Conservation (phyloP, 2,888 invertebrate genomes). For the Saturnia pavonia region DNA sequence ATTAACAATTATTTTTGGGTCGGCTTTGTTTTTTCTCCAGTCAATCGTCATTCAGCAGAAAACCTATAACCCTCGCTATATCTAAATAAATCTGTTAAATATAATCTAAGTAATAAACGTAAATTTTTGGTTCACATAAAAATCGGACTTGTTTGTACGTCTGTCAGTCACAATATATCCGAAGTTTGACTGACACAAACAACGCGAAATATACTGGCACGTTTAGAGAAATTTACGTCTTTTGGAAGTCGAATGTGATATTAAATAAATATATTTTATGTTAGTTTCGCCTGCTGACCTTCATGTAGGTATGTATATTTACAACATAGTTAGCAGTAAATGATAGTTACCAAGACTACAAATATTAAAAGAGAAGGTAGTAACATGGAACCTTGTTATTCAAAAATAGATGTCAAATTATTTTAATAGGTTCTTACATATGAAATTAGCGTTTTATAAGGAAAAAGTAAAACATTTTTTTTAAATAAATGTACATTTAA, state of each 20-base stretch:
- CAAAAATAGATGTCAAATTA: too few relatives aligned
- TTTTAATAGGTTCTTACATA: too few relatives aligned
- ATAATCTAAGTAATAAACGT: slow-evolving; percentile 9
- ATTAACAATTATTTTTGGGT: neutral
- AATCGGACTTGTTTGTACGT: slow-evolving; percentile 3
- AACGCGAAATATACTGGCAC: neutral
- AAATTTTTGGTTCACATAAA: neutral
- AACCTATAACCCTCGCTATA: neutral
- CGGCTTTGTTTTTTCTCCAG: neutral
- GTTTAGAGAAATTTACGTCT: slow-evolving; percentile 9
- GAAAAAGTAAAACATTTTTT: too few relatives aligned
- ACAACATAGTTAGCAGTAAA: neutral
- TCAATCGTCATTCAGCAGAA: neutral
- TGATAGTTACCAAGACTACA: neutral
- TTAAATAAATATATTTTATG: slow-evolving; percentile 9
- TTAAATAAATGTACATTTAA: too few relatives aligned
- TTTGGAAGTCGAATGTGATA: neutral
- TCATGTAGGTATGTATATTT: neutral
- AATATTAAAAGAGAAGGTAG: too few relatives aligned
- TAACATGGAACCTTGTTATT: too few relatives aligned
- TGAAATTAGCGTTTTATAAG: too few relatives aligned
- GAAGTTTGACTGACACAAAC: neutral
- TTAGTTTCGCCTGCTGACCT: neutral
- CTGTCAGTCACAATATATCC: slow-evolving; percentile 5
- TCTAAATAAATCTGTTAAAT: neutral